These are phyloP conservation scores for Rhagonycha lutea DNA, from an alignment of 2,888 invertebrate genomes.

Conservation along the genomic window DNA sequence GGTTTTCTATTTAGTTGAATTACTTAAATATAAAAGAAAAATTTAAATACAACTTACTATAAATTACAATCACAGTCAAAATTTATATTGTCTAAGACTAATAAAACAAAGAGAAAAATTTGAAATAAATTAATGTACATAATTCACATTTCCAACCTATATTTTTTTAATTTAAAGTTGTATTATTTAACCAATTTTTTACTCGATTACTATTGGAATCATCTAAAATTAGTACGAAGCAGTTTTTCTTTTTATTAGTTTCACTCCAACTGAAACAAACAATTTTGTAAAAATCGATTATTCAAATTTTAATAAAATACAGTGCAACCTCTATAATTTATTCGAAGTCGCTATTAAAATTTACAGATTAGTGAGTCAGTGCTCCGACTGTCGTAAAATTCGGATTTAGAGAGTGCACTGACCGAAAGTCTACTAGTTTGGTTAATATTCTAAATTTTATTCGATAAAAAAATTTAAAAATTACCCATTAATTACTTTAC, in stretches of 20 bases:
- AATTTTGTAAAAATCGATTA: neutral
- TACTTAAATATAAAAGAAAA: neutral
- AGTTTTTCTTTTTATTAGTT: neutral
- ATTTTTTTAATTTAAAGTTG: neutral
- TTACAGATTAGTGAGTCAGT: neutral
- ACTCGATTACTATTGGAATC: neutral
- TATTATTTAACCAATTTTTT: neutral
- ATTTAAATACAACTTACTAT: constrained; percentile 27
- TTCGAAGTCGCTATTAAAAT: neutral
- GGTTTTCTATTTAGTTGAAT: neutral
- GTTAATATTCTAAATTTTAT: neutral
- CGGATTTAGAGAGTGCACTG: neutral
- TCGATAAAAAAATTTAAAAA: neutral
- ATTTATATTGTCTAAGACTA: constrained; percentile 38
- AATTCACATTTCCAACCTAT: neutral
- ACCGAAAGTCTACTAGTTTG: neutral
- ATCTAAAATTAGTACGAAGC: neutral
- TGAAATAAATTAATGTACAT: constrained; percentile 32
- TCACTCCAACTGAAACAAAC: constrained; percentile 2
- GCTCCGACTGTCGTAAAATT: neutral
- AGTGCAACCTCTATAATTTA: neutral
- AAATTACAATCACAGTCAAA: constrained; percentile 45
- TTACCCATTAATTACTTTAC: neutral
- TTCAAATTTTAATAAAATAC: neutral
- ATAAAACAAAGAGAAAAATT: constrained; percentile 31